Evolutionary conservation across 2,888 invertebrate genomes (phyloP), one percentile per base, ranked within the genome.

Genomic region (Nematopogon swammerdamellus): DNA sequence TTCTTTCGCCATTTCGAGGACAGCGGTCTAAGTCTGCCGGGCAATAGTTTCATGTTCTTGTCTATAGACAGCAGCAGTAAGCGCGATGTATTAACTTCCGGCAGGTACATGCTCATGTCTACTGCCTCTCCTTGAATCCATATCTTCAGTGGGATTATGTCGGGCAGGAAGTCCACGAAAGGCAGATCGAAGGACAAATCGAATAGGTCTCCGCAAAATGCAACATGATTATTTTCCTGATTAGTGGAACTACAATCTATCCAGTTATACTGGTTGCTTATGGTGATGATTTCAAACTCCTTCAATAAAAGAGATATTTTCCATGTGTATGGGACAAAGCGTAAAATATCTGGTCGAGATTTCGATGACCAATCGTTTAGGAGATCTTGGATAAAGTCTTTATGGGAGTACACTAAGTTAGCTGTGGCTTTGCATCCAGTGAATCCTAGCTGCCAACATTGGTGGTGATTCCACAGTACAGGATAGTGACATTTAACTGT

Each of bases 261-360:
- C 99, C 98, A 99, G 71, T 99, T 99, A 70, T 93, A 93, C 66
- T 98, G 95, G 73, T 98, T 99, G 62, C 95, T 90, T 16, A 95
- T 79, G 44, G 95, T 92, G 1, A 97, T 85, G 16, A 99, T 82
- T 73, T 99, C 97, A 71, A 97, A 97, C 70, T 97, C 95, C 68
- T 97, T 96, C 18, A 97, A 74, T 8, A 93, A 81, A 53, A 98
- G 80, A 53, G 89, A 91, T 61, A 99, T 91, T 64, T 92, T 90
- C 91, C 96, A 97, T 0, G 95, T 95, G 70, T 97, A 99, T 1
- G 99, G 99, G 49, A 98, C 91, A 75, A 98, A 99, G 63, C 91
- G 89, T 50, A 95, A 82, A 49, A 99, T 85, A 67, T 99, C 98
- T 0, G 97, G 95, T 14, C 91, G 85, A 6, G 92, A 87, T 82